Evolutionary conservation across 2,888 invertebrate species (phyloP).

Genomic region (Athalia cordata): DNA sequence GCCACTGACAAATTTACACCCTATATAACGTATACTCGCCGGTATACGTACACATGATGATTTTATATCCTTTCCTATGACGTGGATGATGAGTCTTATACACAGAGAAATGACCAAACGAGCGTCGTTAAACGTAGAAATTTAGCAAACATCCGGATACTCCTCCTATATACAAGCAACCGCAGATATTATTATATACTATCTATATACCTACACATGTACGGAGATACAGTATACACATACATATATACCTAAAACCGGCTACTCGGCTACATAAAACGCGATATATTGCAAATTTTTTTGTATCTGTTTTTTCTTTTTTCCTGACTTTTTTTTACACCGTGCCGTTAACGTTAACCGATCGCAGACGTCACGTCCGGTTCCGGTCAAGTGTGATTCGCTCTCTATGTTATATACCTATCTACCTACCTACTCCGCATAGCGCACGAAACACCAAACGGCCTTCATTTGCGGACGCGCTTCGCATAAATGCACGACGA

Average conservation of each 20-base stretch:
- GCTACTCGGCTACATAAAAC: constrained; percentile 49
- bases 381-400: constrained; percentile 51
- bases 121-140: neutral
- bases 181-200: too few relatives aligned
- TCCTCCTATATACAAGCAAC: too few relatives aligned
- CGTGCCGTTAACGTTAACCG: constrained; percentile 50
- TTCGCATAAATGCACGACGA: constrained; percentile 53
- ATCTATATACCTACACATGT: too few relatives aligned
- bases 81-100: constrained; percentile 2
- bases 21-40: too few relatives aligned
- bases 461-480: constrained; percentile 49
- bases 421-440: constrained; percentile 29
- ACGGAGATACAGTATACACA: too few relatives aligned
- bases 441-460: constrained; percentile 44
- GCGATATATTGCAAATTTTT: constrained; percentile 50
- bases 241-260: neutral
- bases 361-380: constrained; percentile 57
- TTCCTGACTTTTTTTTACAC: constrained; percentile 40
- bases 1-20: too few relatives aligned
- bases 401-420: neutral
- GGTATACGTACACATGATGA: too few relatives aligned
- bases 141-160: constrained; percentile 54
- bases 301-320: constrained; percentile 13
- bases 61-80: too few relatives aligned
- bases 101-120: neutral